These are phyloP conservation scores for Hymenopus coronatus DNA, from an alignment of 2,888 invertebrate species.

Conservation along the genomic window DNA sequence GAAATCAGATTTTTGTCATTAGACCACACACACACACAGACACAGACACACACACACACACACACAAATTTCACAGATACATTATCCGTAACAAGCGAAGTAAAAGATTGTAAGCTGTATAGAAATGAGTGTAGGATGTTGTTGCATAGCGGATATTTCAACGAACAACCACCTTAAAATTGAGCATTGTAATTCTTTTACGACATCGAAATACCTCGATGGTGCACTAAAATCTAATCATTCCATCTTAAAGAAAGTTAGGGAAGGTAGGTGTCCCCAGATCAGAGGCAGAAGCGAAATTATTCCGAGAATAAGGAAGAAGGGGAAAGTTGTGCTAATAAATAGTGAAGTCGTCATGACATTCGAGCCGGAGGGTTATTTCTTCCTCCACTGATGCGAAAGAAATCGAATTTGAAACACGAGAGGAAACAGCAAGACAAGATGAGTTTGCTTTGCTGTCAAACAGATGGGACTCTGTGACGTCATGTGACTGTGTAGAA, in stretches of 20 bases:
- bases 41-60: too few relatives aligned
- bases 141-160: too few relatives aligned
- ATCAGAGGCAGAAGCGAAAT: not conserved
- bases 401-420: not conserved
- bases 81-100: too few relatives aligned
- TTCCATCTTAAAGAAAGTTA: not conserved
- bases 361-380: not conserved
- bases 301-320: not conserved
- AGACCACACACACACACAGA: too few relatives aligned
- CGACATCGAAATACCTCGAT: not conserved
- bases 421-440: not conserved
- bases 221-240: not conserved
- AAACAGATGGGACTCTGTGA: not conserved
- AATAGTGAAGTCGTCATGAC: not conserved
- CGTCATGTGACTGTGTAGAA: not conserved
- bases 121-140: too few relatives aligned
- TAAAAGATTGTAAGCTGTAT: too few relatives aligned
- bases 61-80: too few relatives aligned
- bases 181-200: too few relatives aligned
- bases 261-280: not conserved
- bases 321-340: not conserved
- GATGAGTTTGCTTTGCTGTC: not conserved
- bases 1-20: too few relatives aligned
- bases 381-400: not conserved
- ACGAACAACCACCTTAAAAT: too few relatives aligned